Base-by-base conservation (phyloP, 2,888 invertebrate species). In the Orthosia gothica region DNA sequence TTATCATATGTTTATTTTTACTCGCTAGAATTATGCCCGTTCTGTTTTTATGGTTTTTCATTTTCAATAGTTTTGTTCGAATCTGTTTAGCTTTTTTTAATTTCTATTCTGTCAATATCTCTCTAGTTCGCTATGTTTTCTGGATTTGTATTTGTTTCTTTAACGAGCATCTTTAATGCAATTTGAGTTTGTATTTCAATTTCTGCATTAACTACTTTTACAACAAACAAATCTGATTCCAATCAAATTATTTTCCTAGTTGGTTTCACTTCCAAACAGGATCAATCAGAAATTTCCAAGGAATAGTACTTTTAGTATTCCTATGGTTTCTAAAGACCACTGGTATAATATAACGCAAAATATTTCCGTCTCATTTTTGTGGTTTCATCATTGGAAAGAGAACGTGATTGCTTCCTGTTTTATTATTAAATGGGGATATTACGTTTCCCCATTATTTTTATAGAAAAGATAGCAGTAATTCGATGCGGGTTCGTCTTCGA, bases 1-100 rank as follows among this genome's bases (percentile, higher is more conserved):
- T 64, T 62, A 66, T 75, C 23, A 67, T 61, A 55, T 62, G 40
- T 70, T 76, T 67, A 67, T 71, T 79, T 69, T 68, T 69, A 55
- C 45, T 62, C n/a, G 32, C 5, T 23, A 26, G 5, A 45, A 59
- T 70, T 64, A 66, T 74, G 20, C 15, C 26, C 58, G 11, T 49
- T 54, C 63, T 65, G 50, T 32, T 20, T 66, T 45, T 74, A 62
- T 63, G 59, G 50, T 59, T 55, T 78, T 59, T 49, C 49, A 55
- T 74, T 64, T 64, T 74, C 15, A 65, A 18, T 64, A 50, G 52
- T 62, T 69, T 58, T 47, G 50, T 58, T 50, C 15, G 16, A 68
- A 74, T 57, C 45, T 50, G 23, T 23, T 55, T 64, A 54, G 12
- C 11, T 45, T 75, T 61, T 16, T 69, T 40, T 58, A n/a, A 69